Percentiles rank a stretch among this genome's conserved stretches.
phyloP scores from a whole-genome alignment of 37 sponge, comb jelly and placozoan genomes.

The Ephydatia muelleri region DNA sequence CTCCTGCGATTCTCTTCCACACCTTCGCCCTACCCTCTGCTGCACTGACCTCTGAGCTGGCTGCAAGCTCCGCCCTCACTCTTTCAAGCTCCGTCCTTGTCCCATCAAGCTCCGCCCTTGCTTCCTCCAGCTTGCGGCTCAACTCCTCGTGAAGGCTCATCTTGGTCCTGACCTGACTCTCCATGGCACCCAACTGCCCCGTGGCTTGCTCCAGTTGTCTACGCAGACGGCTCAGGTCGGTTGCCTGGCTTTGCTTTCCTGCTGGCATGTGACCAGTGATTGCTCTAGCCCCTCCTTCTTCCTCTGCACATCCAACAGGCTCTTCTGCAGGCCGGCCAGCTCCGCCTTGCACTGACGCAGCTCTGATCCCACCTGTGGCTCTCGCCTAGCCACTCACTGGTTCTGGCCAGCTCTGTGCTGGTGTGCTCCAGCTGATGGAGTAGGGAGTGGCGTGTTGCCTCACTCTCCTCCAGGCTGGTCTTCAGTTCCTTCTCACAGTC shows the following conservation, averaged over 20 bases:
- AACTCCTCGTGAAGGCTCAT: background rate
- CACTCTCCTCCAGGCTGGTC: constrained; percentile 25
- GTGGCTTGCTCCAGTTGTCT: constrained; percentile 2
- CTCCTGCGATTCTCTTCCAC: constrained; percentile 31
- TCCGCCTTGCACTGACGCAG: constrained; percentile 13
- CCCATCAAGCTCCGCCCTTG: background rate
- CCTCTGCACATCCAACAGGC: constrained; percentile 18
- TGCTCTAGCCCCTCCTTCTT: constrained; percentile 11
- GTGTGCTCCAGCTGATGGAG: constrained; percentile 25
- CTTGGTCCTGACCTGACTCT: background rate
- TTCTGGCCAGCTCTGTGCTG: constrained; percentile 4
- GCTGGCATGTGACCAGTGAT: background rate
- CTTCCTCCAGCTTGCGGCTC: background rate
- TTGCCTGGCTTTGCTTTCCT: constrained; percentile 27
- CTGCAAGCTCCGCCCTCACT: constrained; percentile 17
- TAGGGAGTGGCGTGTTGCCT: constrained; percentile 22
- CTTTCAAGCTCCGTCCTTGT: no score
- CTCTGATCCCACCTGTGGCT: background rate
- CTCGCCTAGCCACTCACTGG: background rate
- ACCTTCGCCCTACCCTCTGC: constrained; percentile 15
- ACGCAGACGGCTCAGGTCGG: constrained; percentile 9
- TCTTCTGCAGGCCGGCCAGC: background rate
- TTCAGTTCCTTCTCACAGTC: constrained; percentile 5
- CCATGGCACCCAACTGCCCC: background rate
- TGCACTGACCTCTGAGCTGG: constrained; percentile 5